Evolutionary conservation across 2,113 vertebrate genomes (phyloP).

Genomic region (Trichechus manatus): DNA sequence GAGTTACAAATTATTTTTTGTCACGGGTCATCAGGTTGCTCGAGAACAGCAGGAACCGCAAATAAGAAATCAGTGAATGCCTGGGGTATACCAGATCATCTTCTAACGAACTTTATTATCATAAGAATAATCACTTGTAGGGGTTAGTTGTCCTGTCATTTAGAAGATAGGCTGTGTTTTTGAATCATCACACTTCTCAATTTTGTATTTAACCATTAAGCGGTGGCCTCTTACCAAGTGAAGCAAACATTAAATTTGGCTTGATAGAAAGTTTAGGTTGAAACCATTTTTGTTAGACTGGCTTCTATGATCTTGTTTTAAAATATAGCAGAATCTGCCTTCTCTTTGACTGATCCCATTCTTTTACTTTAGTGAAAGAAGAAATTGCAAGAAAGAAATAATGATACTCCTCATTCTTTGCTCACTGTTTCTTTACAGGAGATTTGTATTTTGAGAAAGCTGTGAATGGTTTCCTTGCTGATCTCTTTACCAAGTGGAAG

Average conservation of each 20-base stretch:
- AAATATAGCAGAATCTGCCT: background rate
- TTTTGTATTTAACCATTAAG: slow-evolving; percentile 24
- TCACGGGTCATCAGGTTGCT: background rate
- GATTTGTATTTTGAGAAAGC: slow-evolving; percentile 99
- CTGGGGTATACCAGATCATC: background rate
- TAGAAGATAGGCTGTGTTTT: background rate
- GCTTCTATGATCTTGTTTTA: slow-evolving; percentile 29
- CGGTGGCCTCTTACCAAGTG: background rate
- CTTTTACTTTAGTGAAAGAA: background rate
- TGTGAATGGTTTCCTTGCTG: slow-evolving; percentile 98
- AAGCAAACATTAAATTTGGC: slow-evolving; percentile 9
- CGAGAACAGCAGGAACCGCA: background rate
- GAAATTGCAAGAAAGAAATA: slow-evolving; percentile 6
- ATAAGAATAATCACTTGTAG: background rate
- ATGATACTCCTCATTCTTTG: background rate
- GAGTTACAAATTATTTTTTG: background rate
- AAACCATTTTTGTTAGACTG: slow-evolving; percentile 6
- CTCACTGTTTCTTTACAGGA: slow-evolving; percentile 88
- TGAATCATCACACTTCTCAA: background rate
- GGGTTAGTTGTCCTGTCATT: slow-evolving; percentile 8
- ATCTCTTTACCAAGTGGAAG: slow-evolving; percentile 99
- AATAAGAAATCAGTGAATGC: background rate
- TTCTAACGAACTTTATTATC: background rate
- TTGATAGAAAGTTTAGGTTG: background rate
- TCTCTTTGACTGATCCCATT: background rate